Percentiles rank a stretch among this genome's conserved stretches.
Evolutionary conservation across 2,113 vertebrate genomes (phyloP).

Genomic region (Turnix velox): DNA sequence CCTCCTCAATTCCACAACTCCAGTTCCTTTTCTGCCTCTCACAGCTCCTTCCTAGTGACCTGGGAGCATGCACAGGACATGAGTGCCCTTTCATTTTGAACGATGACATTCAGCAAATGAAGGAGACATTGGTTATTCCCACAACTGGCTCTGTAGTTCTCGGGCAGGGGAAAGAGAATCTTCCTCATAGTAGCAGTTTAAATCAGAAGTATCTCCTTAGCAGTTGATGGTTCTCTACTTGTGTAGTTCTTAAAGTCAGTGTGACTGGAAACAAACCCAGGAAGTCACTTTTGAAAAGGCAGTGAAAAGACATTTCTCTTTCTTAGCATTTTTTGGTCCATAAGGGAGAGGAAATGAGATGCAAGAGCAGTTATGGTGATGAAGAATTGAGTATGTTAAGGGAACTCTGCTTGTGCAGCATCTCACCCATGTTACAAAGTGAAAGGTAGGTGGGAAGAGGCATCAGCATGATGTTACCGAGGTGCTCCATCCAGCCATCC

Average conservation of each 20-base stretch:
- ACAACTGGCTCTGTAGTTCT: neutral
- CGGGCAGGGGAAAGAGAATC: neutral
- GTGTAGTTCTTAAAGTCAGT: neutral
- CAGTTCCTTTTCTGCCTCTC: neutral
- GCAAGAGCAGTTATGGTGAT: neutral
- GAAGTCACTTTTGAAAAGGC: neutral
- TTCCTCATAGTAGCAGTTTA: accelerated
- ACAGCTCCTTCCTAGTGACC: neutral
- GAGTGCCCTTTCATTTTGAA: neutral
- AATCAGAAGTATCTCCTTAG: neutral
- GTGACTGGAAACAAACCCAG: neutral
- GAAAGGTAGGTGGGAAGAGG: neutral
- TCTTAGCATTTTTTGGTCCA: neutral
- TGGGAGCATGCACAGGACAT: neutral
- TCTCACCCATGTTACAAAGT: neutral
- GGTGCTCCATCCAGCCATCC: neutral
- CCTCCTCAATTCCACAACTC: neutral
- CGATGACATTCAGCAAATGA: neutral
- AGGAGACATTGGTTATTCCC: neutral
- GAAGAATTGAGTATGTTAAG: neutral
- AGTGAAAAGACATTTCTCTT: neutral
- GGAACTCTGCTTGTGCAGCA: neutral
- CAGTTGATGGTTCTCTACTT: neutral
- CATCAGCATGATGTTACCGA: accelerated
- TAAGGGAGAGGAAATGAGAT: neutral